Base-by-base conservation (phyloP, 2,888 invertebrate genomes). In the Tetrapedia diversipes region DNA sequence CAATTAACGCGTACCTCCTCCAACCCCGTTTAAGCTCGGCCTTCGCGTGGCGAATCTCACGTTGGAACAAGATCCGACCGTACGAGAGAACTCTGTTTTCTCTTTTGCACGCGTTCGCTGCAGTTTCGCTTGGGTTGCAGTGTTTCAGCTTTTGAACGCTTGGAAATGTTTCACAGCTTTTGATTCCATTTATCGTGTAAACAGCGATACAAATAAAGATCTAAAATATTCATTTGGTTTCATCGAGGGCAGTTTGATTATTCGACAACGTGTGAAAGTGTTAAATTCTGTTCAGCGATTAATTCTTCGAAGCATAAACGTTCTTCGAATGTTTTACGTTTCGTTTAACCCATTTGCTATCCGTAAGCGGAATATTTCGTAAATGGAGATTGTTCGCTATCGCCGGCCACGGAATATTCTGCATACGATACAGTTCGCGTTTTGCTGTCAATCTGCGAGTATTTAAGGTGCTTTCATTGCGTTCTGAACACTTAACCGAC, bases 11-110 rank as follows among this genome's bases (percentile, higher is more conserved):
- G 24, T 45, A 49, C 22, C 32, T 39, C 22, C 34, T 34, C 59
- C 27, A n/a, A n/a, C 4, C 37, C 43, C 34, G 19, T 43, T 78
- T 63, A 72, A 64, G 79, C 79, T 72, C 73, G 72, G 67, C 41
- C 64, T 60, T 65, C 49, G 22, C 54, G 49, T 53, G 43, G 32
- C 32, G 43, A 22, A 43, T 69, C 37, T n/a, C n/a, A n/a, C n/a
- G 39, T 54, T 22, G 27, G n/a, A 71, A 70, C 54, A 47, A 61
- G 24, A 29, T 34, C 64, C 41, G 39, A 37, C 53, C 32, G 24
- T 19, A 10, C 75, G 14, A 39, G 24, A 27, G 32, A 66, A 60
- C 53, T 47, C n/a, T n/a, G n/a, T n/a, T n/a, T n/a, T n/a, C n/a
- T 73, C n/a, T 16, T 27, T 75, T 65, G 53, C n/a, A 65, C 57